A percentile compares a stretch with the other conserved stretches of the same genome.
phyloP scores from a whole-genome alignment of 1,140 invertebrate species.

The Semibalanus balanoides region DNA sequence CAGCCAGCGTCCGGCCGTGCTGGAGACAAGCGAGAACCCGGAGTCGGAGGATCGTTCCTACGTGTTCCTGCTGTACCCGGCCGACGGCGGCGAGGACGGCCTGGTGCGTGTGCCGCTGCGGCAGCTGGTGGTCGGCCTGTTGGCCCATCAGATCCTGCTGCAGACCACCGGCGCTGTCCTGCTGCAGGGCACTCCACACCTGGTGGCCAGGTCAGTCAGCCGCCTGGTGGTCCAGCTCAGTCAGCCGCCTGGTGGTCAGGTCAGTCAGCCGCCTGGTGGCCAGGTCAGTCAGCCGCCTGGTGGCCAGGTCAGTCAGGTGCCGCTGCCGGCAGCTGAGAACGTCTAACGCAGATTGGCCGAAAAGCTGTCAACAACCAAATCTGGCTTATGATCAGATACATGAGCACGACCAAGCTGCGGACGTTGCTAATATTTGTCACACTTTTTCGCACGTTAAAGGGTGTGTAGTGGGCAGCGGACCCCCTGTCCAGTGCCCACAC shows the following conservation, averaged over 20 bases:
- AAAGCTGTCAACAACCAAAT: no score
- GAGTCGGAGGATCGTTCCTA: conserved; percentile 47
- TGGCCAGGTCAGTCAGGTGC: no score
- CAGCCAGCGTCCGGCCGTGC: conserved; percentile 35
- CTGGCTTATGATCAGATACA: no score
- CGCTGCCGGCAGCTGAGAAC: no score
- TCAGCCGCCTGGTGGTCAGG: conserved; percentile 42
- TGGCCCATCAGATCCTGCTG: conserved; percentile 79
- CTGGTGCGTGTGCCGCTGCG: conserved; percentile 67
- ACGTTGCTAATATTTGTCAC: no score
- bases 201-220: conserved; percentile 37
- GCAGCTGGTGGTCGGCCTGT: conserved; percentile 66
- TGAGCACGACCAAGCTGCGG: no score
- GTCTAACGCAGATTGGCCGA: no score
- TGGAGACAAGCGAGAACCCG: conserved; percentile 17
- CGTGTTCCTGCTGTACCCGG: conserved; percentile 73
- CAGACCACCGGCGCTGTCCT: conserved; percentile 76
- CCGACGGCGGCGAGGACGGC: conserved; percentile 38
- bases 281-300: conserved; percentile 35
- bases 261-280: conserved; percentile 35
- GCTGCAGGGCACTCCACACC: conserved; percentile 44
- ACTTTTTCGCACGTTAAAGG: no score
- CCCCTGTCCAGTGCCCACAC: no score
- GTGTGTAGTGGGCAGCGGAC: no score
- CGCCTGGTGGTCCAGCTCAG: no score